phyloP scores from a whole-genome alignment of 2,888 invertebrate genomes.

The Diarsia rubi region DNA sequence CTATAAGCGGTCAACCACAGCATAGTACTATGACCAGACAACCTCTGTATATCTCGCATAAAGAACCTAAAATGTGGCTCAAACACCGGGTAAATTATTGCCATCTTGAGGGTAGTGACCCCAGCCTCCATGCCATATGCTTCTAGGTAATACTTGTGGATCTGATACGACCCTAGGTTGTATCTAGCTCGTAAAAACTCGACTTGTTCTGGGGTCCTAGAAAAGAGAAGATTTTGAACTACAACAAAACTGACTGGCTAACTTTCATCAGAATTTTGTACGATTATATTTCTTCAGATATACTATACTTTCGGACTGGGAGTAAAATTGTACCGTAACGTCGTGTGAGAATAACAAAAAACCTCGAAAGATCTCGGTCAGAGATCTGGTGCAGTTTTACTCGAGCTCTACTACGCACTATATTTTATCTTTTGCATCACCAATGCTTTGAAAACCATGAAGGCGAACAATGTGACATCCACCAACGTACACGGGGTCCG shows the following conservation, averaged over 20 bases:
- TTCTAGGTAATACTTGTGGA: conserved; percentile 79
- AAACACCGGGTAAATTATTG: conserved; percentile 91
- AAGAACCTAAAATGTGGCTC: conserved; percentile 90
- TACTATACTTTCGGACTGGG: neutral
- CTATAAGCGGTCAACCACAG: conserved; percentile 85
- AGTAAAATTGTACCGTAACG: neutral
- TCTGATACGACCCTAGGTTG: conserved; percentile 78
- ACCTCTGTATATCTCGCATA: conserved; percentile 91
- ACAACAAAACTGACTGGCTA: neutral
- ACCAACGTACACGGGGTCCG: no score
- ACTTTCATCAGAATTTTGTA: neutral
- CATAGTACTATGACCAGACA: conserved; percentile 83
- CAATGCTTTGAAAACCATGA: neutral
- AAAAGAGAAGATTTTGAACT: conserved; percentile 33
- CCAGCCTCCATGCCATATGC: conserved; percentile 72
- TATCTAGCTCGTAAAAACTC: conserved; percentile 79
- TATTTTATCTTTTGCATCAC: neutral
- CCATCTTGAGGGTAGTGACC: conserved; percentile 75
- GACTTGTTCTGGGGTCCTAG: conserved; percentile 80
- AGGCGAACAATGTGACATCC: neutral
- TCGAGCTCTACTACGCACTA: neutral
- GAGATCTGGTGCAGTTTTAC: neutral
- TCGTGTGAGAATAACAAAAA: neutral
- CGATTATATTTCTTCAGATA: neutral
- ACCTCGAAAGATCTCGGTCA: neutral